These are phyloP conservation scores for Umimayanthus kanabou DNA, from an alignment of 92 coral and sea anemone species.

Conservation along the genomic window DNA sequence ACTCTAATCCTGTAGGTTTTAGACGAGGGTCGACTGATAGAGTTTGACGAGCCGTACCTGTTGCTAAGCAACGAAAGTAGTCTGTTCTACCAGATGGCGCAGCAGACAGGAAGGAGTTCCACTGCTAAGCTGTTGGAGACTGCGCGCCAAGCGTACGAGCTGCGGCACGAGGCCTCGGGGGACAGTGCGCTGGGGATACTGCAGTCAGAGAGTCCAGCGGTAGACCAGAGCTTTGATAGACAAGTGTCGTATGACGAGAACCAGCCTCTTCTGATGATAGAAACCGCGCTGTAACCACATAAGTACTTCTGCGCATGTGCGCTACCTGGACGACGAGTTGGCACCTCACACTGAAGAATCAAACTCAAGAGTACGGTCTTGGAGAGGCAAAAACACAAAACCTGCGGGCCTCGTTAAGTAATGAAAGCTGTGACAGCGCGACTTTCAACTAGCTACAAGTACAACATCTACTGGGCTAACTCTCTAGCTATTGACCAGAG, in stretches of 20 bases:
- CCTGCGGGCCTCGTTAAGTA: no score
- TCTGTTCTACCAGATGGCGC: conserved; percentile 78
- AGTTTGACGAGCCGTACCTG: conserved; percentile 90
- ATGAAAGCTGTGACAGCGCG: no score
- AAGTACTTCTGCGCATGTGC: background rate
- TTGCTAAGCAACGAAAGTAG: conserved; percentile 65
- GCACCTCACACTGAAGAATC: no score
- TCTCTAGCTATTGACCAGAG: no score
- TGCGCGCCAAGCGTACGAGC: conserved; percentile 79
- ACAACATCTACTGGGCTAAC: no score
- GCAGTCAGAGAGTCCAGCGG: background rate
- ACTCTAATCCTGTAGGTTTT: conserved; percentile 62
- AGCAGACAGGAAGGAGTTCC: conserved; percentile 78
- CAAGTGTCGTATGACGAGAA: background rate
- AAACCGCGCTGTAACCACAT: background rate
- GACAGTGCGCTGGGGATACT: conserved; percentile 23
- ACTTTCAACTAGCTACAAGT: no score
- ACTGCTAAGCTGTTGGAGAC: conserved; percentile 68
- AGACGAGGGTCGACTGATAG: conserved; percentile 84
- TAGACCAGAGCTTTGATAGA: background rate
- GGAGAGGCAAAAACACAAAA: no score
- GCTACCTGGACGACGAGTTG: no score
- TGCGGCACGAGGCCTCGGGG: conserved; percentile 56
- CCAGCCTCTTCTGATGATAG: conserved; percentile 15
- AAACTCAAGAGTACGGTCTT: no score